These are phyloP conservation scores for Porites divaricata DNA, from an alignment of 92 coral and sea anemone genomes.

Conservation along the genomic window DNA sequence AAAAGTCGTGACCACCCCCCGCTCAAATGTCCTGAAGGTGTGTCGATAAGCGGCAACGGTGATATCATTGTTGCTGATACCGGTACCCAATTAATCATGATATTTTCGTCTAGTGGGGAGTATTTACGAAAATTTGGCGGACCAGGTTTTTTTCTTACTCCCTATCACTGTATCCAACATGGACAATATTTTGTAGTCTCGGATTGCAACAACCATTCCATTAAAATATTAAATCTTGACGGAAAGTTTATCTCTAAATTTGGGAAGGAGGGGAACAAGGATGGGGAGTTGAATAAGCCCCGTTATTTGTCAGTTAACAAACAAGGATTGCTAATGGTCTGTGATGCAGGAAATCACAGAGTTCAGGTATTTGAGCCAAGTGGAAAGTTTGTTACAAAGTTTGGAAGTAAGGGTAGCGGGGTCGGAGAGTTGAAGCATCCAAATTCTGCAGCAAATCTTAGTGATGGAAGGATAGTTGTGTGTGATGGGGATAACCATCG, in stretches of 20 bases:
- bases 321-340: neutral
- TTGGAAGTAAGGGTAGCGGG: neutral
- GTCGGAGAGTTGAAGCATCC: neutral
- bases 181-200: neutral
- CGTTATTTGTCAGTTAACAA: neutral
- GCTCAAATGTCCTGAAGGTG: neutral
- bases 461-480: neutral
- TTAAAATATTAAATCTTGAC: neutral
- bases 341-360: neutral
- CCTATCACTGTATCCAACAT: neutral
- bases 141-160: neutral
- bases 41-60: neutral
- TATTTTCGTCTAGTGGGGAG: neutral
- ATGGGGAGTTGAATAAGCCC: neutral
- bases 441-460: neutral
- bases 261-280: neutral
- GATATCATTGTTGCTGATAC: neutral
- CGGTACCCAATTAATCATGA: neutral
- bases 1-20: neutral
- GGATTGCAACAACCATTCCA: neutral
- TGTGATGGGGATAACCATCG: neutral
- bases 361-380: neutral
- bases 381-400: neutral
- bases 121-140: neutral
- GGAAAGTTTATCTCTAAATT: neutral